Conservation (phyloP, 2,888 invertebrate genomes). For the Andrena minutula region DNA sequence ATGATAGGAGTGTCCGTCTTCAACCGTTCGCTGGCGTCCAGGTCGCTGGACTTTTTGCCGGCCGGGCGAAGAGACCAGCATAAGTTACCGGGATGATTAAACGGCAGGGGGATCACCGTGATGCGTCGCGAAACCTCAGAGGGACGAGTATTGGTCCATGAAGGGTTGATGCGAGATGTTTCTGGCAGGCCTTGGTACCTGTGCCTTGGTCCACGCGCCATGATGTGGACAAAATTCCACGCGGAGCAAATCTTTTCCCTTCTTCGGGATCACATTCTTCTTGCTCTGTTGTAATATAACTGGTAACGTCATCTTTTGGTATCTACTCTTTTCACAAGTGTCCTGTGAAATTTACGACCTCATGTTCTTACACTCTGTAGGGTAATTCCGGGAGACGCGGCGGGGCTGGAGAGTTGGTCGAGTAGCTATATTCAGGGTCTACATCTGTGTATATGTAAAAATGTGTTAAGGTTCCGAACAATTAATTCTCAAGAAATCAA, state of each 20-base stretch:
- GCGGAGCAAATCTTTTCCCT: slow-evolving; percentile 15
- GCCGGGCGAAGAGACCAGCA: slow-evolving; percentile 61
- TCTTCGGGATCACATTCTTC: background rate
- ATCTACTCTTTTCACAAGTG: no score
- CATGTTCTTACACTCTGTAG: background rate
- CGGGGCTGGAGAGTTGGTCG: no score
- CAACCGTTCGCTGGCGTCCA: slow-evolving; percentile 63
- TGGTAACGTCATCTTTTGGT: background rate
- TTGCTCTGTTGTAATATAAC: background rate
- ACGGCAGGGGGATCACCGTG: slow-evolving; percentile 64
- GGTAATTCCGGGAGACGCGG: no score
- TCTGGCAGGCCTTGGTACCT: background rate
- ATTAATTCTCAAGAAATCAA: no score
- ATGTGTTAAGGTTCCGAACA: no score
- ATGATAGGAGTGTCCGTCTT: slow-evolving; percentile 76
- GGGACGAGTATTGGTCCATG: slow-evolving; percentile 47
- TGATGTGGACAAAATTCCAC: slow-evolving; percentile 13
- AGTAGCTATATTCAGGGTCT: no score
- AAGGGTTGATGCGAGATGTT: slow-evolving; percentile 44
- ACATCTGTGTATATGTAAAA: no score
- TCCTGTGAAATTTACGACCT: no score
- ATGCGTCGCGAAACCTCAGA: slow-evolving; percentile 53
- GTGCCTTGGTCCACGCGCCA: background rate
- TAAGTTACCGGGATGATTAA: slow-evolving; percentile 74
- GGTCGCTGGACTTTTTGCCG: slow-evolving; percentile 63